These are phyloP conservation scores for Neosilurus mollespiculum DNA, from an alignment of 2,797 vertebrate genomes.

Conservation along the genomic window DNA sequence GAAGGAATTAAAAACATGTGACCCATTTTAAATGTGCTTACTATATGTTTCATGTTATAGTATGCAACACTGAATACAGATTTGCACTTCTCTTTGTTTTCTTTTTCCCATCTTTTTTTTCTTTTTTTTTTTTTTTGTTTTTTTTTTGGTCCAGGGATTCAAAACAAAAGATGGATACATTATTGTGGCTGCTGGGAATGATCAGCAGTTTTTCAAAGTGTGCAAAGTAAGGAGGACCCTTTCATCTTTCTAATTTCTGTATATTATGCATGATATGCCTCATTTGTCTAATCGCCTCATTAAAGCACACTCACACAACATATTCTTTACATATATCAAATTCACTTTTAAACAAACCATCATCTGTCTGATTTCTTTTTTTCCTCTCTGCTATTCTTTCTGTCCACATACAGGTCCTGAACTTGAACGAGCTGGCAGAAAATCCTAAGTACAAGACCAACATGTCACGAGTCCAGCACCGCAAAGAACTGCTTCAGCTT, in stretches of 20 bases:
- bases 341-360: not conserved
- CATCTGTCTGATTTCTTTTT: not conserved
- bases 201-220: conserved; percentile 83
- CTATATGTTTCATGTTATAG: not conserved
- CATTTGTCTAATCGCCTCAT: not conserved
- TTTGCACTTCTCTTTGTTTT: not conserved
- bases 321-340: not conserved
- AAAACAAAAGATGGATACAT: conserved; percentile 86
- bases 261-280: not conserved
- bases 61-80: not conserved
- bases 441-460: conserved; percentile 85
- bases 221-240: conserved; percentile 79
- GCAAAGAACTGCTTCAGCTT: conserved; percentile 74
- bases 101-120: not conserved
- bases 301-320: not conserved
- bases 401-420: conserved; percentile 77
- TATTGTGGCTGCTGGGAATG: conserved; percentile 86
- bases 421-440: conserved; percentile 73
- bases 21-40: not conserved
- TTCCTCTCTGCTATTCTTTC: conserved; percentile 30
- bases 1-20: not conserved
- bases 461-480: conserved; percentile 84
- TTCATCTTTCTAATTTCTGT: not conserved
- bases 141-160: conserved; percentile 79
- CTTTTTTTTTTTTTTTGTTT: too few relatives aligned